Evolutionary conservation across 2,888 invertebrate genomes (phyloP).

Genomic region (Nasonovia ribisnigri): DNA sequence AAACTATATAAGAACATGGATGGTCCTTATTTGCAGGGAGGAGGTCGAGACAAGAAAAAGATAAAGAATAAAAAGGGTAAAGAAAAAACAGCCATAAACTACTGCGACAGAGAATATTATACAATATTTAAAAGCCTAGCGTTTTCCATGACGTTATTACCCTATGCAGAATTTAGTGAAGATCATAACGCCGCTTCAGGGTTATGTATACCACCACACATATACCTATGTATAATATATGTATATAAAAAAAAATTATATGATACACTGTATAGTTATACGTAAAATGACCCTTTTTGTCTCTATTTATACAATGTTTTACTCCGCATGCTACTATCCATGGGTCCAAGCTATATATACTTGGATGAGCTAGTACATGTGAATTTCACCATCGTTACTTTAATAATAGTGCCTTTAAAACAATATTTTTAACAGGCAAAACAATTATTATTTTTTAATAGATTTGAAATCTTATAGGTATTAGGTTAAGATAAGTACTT

Average conservation of each 20-base stretch:
- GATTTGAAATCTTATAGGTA: neutral
- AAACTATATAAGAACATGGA: neutral
- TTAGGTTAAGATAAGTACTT: neutral
- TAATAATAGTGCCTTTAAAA: neutral
- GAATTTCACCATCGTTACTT: neutral
- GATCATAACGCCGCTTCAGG: conserved; percentile 32
- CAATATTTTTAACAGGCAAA: neutral
- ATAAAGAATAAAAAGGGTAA: neutral
- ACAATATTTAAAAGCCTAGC: conserved; percentile 53
- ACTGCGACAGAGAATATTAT: conserved; percentile 40
- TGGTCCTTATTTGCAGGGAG: neutral
- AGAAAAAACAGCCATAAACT: conserved; percentile 43
- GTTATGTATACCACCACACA: conserved; percentile 3
- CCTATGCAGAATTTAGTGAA: conserved; percentile 39
- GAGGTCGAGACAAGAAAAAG: neutral
- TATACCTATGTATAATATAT: neutral
- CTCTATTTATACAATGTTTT: conserved; percentile 14
- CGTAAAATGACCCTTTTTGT: neutral
- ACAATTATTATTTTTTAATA: neutral
- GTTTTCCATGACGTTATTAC: conserved; percentile 43
- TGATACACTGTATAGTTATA: neutral
- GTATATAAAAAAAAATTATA: neutral
- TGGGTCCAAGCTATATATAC: neutral
- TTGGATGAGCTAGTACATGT: neutral
- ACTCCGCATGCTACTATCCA: neutral